phyloP scores from a whole-genome alignment of 2,797 vertebrate genomes.

The Martes flavigula region DNA sequence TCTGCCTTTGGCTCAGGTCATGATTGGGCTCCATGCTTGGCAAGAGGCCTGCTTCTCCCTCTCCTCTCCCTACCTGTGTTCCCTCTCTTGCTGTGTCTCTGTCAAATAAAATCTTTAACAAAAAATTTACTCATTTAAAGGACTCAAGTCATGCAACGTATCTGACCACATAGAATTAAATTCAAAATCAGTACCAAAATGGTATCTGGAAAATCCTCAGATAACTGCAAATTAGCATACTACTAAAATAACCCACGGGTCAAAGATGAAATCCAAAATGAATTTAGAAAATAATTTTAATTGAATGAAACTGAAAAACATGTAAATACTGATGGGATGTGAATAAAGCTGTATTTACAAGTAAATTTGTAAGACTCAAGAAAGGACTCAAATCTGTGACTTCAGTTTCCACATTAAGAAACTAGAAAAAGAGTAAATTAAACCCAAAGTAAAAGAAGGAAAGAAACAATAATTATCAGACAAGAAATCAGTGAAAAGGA shows the following conservation, averaged over 20 bases:
- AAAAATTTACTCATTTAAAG: background rate
- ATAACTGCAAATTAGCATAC: background rate
- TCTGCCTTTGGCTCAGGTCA: too few species aligned
- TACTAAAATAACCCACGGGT: background rate
- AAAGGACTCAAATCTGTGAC: background rate
- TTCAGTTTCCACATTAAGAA: background rate
- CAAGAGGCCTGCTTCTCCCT: too few species aligned
- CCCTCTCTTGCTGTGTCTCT: too few species aligned
- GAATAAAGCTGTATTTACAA: background rate
- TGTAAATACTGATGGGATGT: background rate
- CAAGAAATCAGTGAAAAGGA: background rate
- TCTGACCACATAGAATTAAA: background rate
- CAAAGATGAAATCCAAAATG: background rate
- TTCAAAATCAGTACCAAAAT: background rate
- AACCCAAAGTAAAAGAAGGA: background rate
- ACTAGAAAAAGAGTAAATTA: background rate
- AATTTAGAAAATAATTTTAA: conserved; percentile 28
- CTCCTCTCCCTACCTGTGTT: too few species aligned
- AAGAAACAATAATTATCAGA: background rate
- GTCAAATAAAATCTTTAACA: too few species aligned
- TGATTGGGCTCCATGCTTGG: too few species aligned
- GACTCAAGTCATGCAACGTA: background rate
- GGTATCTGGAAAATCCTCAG: background rate
- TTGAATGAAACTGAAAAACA: background rate
- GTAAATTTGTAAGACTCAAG: background rate